Evolutionary conservation across 2,888 invertebrate species (phyloP).

Genomic region (Furcula furcula): DNA sequence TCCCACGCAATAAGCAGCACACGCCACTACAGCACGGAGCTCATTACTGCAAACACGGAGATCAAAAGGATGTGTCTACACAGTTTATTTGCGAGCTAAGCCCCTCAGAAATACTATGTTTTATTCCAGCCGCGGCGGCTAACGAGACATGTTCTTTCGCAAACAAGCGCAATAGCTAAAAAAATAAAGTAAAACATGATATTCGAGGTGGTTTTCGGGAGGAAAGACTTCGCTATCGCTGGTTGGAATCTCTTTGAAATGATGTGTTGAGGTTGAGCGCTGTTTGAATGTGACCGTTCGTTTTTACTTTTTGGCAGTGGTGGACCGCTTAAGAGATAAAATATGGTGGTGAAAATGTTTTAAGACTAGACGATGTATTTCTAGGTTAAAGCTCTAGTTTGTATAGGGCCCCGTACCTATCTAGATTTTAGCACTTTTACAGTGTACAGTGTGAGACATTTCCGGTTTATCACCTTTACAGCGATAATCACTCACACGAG

Average conservation of each 20-base stretch:
- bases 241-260: slow-evolving; percentile 1
- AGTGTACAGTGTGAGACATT: too few relatives aligned
- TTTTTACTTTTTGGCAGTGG: not conserved
- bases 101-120: slow-evolving; percentile 7
- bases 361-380: too few relatives aligned
- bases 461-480: too few relatives aligned
- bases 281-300: not conserved
- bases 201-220: not conserved
- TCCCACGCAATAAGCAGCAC: not conserved
- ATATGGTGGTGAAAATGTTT: too few relatives aligned
- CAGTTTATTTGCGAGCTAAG: slow-evolving; percentile 12
- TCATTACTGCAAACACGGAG: slow-evolving; percentile 12
- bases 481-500: too few relatives aligned
- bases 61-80: slow-evolving; percentile 12
- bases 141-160: slow-evolving; percentile 13
- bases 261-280: not conserved
- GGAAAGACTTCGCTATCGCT: slow-evolving; percentile 1
- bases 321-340: not conserved
- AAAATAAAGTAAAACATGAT: slow-evolving; percentile 12
- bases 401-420: too few relatives aligned
- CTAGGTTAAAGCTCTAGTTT: too few relatives aligned
- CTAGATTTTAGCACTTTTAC: too few relatives aligned
- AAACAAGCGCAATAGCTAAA: slow-evolving; percentile 12
- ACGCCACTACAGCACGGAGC: slow-evolving; percentile 1
- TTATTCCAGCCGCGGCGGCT: slow-evolving; percentile 7